These are phyloP conservation scores for Ophioninae sp. DNA, from an alignment of 2,888 invertebrate species.

Conservation along the genomic window DNA sequence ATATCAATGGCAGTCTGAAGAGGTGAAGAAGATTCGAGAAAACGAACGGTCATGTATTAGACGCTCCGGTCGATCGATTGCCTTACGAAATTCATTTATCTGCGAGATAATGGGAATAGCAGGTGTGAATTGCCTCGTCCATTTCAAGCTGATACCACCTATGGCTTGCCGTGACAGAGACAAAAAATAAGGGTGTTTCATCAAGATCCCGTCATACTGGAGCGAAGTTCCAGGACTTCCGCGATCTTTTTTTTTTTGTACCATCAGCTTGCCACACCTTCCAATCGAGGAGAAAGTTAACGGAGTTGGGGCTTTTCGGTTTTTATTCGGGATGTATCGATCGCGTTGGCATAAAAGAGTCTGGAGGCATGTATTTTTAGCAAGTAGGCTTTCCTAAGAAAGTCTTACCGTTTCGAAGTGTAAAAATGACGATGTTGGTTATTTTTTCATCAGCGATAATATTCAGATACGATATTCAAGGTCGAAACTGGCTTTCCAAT, in stretches of 20 bases:
- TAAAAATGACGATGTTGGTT: background rate
- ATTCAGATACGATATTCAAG: too few relatives aligned
- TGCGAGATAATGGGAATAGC: conserved; percentile 10
- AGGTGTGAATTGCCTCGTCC: background rate
- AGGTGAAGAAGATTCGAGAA: conserved; percentile 26
- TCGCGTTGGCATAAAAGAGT: background rate
- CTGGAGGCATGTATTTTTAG: background rate
- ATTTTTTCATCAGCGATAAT: background rate
- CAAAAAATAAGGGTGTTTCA: background rate
- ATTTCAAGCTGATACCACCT: background rate
- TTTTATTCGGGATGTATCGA: conserved; percentile 2
- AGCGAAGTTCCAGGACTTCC: conserved; percentile 28
- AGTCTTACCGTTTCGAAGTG: too few relatives aligned
- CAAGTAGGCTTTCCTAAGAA: background rate
- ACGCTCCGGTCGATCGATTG: conserved; percentile 20
- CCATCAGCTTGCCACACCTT: conserved; percentile 28
- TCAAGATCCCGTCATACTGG: conserved; percentile 1
- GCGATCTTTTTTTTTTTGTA: conserved; percentile 45
- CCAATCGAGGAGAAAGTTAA: conserved; percentile 43
- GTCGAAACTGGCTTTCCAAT: too few relatives aligned
- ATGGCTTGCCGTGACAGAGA: background rate
- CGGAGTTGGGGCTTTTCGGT: conserved; percentile 21
- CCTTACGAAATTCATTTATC: conserved; percentile 27
- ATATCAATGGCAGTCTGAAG: conserved; percentile 45
- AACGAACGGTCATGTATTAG: background rate